Evolutionary conservation across 2,888 invertebrate genomes (phyloP), one percentile per base, ranked within the genome.

Genomic region (Thymelicus acteon): DNA sequence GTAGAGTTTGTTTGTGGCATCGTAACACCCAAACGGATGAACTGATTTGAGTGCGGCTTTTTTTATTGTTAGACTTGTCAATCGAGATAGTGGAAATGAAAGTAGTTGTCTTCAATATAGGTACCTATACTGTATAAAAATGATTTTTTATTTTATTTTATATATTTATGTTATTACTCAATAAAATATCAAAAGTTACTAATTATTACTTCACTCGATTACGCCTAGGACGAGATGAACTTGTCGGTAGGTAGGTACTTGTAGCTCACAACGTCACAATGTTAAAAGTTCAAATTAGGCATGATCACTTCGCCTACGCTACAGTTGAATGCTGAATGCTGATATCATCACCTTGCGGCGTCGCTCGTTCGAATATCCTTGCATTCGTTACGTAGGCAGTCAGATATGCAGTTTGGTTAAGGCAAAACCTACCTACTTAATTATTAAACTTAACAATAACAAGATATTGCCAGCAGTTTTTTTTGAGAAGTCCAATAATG

Each of bases 311-410:
- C 77, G 72, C 79, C 78, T 73, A 75, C 74, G 72, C 73, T 62
- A 67, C 65, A 72, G 54, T 75, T 66, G 70, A 67, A 66, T 64
- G 78, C 74, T 66, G 70, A 67, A 66, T 64, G 78, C 74, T 79
- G 78, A 79, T 78, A 75, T 80, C 80, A 80, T 76, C 74, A 73
- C 70, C 31, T 68, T 54, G 61, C n/a, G 19, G 57, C 37, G 54
- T 58, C 60, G 60, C 65, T 70, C 39, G 60, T 60, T 47, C 72
- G 72, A 75, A 71, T 76, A 77, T 74, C 75, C 78, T 78, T 78
- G 75, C 72, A 73, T 63, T 72, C 70, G 72, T 77, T 74, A 75
- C 73, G 74, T 74, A 74, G 69, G 72, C 71, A 72, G 62, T 60
- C 57, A 68, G 62, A 31, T 61, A 67, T 67, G 67, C 67, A 61